These are phyloP conservation scores for Oopsacas minuta DNA, from an alignment of 37 sponge, comb jelly and placozoan genomes.

Conservation along the genomic window DNA sequence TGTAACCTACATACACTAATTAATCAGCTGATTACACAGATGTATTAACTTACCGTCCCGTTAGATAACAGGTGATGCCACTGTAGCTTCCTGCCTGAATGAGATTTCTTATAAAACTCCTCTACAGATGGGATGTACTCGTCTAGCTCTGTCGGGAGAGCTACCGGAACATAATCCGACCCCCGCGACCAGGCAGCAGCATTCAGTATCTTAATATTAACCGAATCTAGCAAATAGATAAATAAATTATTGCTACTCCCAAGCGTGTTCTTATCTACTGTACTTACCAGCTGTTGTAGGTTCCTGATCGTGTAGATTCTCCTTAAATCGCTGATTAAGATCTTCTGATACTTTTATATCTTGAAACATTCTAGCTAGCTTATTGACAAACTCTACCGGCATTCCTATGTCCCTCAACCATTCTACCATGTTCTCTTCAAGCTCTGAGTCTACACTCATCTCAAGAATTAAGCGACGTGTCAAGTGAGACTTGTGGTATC, in stretches of 20 bases:
- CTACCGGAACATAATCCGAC: constrained; percentile 70
- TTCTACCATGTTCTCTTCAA: constrained; percentile 90
- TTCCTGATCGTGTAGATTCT: constrained; percentile 29
- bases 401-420: constrained; percentile 88
- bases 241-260: too few relatives aligned
- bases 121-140: constrained; percentile 77
- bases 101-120: constrained; percentile 64
- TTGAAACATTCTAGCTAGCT: constrained; percentile 87
- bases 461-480: constrained; percentile 71
- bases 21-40: not conserved
- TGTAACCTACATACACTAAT: constrained; percentile 35
- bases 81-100: constrained; percentile 62
- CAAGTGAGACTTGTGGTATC: constrained; percentile 83
- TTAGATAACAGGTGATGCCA: constrained; percentile 91
- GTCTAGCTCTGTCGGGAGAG: constrained; percentile 73
- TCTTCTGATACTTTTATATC: constrained; percentile 85
- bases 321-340: constrained; percentile 70
- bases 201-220: constrained; percentile 76
- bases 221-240: too few relatives aligned
- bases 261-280: too few relatives aligned
- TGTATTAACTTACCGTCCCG: constrained; percentile 52
- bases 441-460: constrained; percentile 80
- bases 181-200: constrained; percentile 79
- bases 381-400: constrained; percentile 90
- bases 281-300: constrained; percentile 47